A percentile compares a stretch with the other conserved stretches of the same genome.
phyloP scores from a whole-genome alignment of 2,797 vertebrate genomes.

The Rhinichthys osculus region DNA sequence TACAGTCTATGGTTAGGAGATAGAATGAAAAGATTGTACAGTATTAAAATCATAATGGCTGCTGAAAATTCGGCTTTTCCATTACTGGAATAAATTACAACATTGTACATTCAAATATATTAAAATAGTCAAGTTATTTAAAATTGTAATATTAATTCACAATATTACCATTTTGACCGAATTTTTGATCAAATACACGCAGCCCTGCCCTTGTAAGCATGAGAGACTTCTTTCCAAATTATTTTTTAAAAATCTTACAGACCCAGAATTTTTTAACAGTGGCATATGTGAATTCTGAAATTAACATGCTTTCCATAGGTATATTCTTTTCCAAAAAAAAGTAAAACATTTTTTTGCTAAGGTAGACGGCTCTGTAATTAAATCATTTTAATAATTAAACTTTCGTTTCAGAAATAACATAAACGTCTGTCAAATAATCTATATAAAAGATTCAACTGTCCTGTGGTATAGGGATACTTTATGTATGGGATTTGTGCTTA shows the following conservation, averaged over 20 bases:
- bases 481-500: not conserved
- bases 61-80: not conserved
- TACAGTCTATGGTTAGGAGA: not conserved
- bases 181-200: no score
- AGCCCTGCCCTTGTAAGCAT: no score
- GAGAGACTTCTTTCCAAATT: no score
- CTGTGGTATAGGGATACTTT: not conserved
- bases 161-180: no score
- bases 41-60: no score
- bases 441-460: not conserved
- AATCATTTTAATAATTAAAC: not conserved
- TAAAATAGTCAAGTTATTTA: no score
- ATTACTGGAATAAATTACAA: not conserved
- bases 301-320: no score
- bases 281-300: no score
- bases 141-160: no score
- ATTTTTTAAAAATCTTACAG: no score
- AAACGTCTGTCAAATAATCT: not conserved
- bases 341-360: no score
- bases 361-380: not conserved
- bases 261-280: no score
- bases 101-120: not conserved
- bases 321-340: not conserved
- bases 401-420: not conserved
- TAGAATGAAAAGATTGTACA: not conserved